Evolutionary conservation across 2,888 invertebrate genomes (phyloP), one percentile per base, ranked within the genome.

Genomic region (Malacosoma neustria): DNA sequence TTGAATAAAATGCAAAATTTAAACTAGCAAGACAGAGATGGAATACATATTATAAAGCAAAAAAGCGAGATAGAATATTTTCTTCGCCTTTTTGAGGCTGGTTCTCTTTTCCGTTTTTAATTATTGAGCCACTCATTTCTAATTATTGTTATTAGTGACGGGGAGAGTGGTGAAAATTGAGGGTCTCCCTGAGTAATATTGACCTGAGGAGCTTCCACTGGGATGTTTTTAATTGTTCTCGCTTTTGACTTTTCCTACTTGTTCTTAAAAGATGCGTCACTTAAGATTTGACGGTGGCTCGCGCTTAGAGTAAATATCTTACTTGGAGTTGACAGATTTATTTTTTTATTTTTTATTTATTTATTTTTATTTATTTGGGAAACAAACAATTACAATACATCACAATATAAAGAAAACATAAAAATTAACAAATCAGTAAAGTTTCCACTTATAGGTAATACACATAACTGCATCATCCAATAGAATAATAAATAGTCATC

Each of bases 81-180:
- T 69, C 71, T 71, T 49, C 61, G 74, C 71, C 76, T 80, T 80
- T 79, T 75, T 67, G 22, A 68, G 65, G 70, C 74, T 72, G 73
- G 72, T 77, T 80, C 76, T 76, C 81, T 80, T 84, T 75, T 85
- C 86, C 87, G 87, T 87, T 87, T 87, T 87, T 87, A 87, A 87
- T 87, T 87, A 87, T 86, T 81, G 87, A 85, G 86, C 86, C 87
- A 87, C 87, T 87, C 87, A 87, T 87, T 86, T 74, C 87, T 87
- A 87, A 87, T 87, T 87, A 87, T 87, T 86, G 84, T 87, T 87
- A 87, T 86, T 86, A 87, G 86, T 77, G 75, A 63, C 63, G 68
- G 81, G 80, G 84, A 63, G 72, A 80, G 81, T 79, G 84, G 80
- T 79, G 84, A 80, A 84, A 81, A 84, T 84, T 84, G 82, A 82